These are phyloP conservation scores for Neofelis nebulosa DNA, from an alignment of 2,113 vertebrate species.

Conservation along the genomic window DNA sequence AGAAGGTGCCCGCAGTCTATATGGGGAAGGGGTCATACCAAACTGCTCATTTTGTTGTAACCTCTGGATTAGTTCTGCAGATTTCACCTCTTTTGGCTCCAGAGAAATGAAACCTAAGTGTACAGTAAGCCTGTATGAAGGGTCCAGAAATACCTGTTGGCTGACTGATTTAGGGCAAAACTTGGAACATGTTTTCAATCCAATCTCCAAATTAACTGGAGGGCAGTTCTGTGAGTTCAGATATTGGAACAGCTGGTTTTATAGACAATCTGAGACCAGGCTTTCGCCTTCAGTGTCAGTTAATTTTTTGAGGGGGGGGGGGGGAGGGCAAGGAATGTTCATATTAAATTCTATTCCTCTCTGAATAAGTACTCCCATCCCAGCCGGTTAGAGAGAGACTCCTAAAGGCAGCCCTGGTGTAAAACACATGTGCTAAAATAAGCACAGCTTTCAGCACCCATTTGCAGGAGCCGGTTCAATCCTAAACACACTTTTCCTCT, in stretches of 20 bases:
- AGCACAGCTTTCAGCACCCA: neutral
- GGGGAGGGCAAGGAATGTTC: constrained; percentile 26
- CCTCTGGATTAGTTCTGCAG: neutral
- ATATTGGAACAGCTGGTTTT: constrained; percentile 25
- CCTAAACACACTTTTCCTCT: neutral
- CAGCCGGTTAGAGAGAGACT: constrained; percentile 1
- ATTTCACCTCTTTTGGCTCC: neutral
- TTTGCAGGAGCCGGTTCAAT: neutral
- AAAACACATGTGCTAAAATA: constrained; percentile 4
- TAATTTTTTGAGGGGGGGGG: neutral
- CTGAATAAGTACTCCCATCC: neutral
- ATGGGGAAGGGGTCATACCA: neutral
- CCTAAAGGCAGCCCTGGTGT: neutral
- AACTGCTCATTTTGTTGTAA: neutral
- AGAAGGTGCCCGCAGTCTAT: neutral
- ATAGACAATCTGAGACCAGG: constrained; percentile 24
- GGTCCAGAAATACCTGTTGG: neutral
- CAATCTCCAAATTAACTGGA: neutral
- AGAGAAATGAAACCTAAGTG: constrained; percentile 28
- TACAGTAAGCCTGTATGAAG: neutral
- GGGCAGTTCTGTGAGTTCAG: neutral
- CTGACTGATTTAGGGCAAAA: neutral
- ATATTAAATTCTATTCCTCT: constrained; percentile 46
- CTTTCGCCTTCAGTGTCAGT: neutral
- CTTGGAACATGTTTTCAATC: constrained; percentile 37